These are phyloP conservation scores for Micronisus gabar DNA, from an alignment of 2,113 vertebrate species.

Conservation along the genomic window DNA sequence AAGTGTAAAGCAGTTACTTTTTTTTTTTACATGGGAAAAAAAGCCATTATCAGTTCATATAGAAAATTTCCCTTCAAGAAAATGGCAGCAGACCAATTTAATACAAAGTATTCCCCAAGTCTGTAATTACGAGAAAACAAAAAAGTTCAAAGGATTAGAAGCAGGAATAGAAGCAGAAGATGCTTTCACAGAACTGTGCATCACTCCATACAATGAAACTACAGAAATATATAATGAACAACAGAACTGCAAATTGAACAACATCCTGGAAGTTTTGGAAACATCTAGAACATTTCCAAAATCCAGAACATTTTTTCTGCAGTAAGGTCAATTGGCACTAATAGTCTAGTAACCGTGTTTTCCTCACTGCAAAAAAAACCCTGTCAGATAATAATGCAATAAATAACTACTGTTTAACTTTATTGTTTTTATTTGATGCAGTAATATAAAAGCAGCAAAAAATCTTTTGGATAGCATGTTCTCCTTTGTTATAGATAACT, in stretches of 20 bases:
- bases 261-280: background rate
- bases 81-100: slow-evolving; percentile 43
- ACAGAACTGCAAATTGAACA: background rate
- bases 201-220: background rate
- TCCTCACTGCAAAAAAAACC: background rate
- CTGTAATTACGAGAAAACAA: slow-evolving; percentile 26
- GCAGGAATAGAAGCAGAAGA: background rate
- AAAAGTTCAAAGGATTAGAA: background rate
- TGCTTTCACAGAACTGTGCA: slow-evolving; percentile 22
- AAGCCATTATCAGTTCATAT: slow-evolving; percentile 25
- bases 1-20: slow-evolving; percentile 49
- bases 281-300: background rate
- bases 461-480: background rate
- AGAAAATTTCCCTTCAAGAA: slow-evolving; percentile 30
- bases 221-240: background rate
- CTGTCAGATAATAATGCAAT: background rate
- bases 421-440: background rate
- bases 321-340: background rate
- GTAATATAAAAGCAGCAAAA: background rate
- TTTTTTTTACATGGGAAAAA: background rate
- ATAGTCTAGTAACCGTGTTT: background rate
- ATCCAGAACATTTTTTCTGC: background rate
- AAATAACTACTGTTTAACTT: background rate
- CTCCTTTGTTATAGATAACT: background rate
- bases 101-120: slow-evolving; percentile 30